phyloP scores from a whole-genome alignment of 1,140 invertebrate genomes.

The Drosophila murphyi region DNA sequence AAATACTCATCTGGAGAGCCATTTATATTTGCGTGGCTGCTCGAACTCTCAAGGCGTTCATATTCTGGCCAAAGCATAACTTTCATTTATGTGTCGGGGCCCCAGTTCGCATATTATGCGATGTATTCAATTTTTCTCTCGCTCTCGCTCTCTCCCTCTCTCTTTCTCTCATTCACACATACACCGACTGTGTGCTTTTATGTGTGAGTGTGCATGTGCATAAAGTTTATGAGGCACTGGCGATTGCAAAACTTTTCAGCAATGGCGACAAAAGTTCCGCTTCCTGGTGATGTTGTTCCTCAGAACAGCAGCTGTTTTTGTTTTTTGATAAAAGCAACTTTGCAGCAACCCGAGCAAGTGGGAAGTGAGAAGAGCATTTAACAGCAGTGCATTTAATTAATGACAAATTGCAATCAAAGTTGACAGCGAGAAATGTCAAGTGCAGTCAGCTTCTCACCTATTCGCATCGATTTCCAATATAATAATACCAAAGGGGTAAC shows the following conservation, averaged over 20 bases:
- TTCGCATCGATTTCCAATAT: not conserved
- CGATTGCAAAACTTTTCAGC: constrained; percentile 79
- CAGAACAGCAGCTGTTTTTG: not conserved
- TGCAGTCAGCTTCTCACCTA: constrained; percentile 28
- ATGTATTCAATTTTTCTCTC: constrained; percentile 26
- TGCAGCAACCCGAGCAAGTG: constrained; percentile 1
- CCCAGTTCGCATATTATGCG: constrained; percentile 77
- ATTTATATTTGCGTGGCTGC: constrained; percentile 34
- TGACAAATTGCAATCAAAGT: constrained; percentile 57
- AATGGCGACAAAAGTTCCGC: constrained; percentile 78
- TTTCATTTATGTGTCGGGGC: constrained; percentile 69
- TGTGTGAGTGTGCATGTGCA: constrained; percentile 58
- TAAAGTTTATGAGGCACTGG: constrained; percentile 75
- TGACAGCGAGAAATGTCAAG: constrained; percentile 42
- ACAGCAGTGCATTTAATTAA: constrained; percentile 40
- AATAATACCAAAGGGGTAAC: constrained; percentile 26
- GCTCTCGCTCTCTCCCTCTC: constrained; percentile 5
- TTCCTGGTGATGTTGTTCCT: constrained; percentile 38
- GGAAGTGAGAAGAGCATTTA: not conserved
- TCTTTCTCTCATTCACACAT: constrained; percentile 5
- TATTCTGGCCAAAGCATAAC: constrained; percentile 70
- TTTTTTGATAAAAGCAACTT: not conserved
- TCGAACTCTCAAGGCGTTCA: constrained; percentile 69
- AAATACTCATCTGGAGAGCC: constrained; percentile 39
- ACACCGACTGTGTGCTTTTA: not conserved